phyloP scores from a whole-genome alignment of 1,140 invertebrate species.

The Wiebesia pumilae region DNA sequence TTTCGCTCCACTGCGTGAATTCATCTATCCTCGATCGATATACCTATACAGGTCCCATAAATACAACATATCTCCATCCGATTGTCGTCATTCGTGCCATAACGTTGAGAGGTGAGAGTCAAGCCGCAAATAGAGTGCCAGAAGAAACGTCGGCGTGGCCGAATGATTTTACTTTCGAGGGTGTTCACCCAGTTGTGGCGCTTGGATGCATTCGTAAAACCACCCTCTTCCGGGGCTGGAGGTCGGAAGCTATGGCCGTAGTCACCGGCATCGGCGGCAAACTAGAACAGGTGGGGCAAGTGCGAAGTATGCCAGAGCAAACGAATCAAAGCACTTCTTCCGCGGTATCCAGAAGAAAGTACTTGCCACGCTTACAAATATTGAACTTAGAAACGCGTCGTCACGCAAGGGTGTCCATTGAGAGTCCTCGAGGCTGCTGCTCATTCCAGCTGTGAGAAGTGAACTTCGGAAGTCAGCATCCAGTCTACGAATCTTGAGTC shows the following conservation, averaged over 20 bases:
- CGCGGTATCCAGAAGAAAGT: neutral
- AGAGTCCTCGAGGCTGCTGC: neutral
- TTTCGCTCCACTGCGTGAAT: neutral
- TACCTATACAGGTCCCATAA: neutral
- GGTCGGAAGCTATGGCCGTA: neutral
- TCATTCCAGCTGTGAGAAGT: neutral
- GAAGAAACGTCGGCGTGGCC: neutral
- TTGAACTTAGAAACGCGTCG: neutral
- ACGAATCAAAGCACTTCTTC: neutral
- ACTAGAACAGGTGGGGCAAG: neutral
- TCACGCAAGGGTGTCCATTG: neutral
- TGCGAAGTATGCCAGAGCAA: neutral
- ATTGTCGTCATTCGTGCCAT: neutral
- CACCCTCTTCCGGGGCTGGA: neutral
- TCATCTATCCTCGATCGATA: neutral
- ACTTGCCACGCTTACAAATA: slow-evolving; percentile 1
- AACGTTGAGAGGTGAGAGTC: neutral
- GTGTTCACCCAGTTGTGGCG: neutral
- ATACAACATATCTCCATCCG: slow-evolving; percentile 15
- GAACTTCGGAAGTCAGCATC: neutral
- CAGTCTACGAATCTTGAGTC: neutral
- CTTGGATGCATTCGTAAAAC: slow-evolving; percentile 14
- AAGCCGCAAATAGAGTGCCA: neutral
- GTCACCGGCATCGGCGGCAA: no score
- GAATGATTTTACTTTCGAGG: neutral